Evolutionary conservation across 2,888 invertebrate species (phyloP).

Genomic region (Ecliptopera silaceata): DNA sequence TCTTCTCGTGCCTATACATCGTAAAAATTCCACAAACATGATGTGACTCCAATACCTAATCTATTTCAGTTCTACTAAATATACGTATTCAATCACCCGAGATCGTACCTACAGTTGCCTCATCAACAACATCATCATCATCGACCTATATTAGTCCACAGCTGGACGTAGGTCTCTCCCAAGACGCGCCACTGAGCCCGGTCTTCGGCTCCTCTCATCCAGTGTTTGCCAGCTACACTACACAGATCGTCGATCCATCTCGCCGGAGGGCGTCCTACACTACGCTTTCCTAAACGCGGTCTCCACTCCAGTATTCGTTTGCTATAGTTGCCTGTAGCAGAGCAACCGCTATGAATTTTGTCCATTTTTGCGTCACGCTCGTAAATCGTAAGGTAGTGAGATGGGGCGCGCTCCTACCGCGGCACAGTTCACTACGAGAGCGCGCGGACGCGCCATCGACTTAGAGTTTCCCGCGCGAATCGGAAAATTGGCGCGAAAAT

Average conservation of each 20-base stretch:
- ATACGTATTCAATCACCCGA: constrained; percentile 20
- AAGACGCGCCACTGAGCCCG: too few species aligned
- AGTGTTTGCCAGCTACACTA: too few species aligned
- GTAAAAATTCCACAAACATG: constrained; percentile 25
- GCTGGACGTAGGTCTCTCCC: too few species aligned
- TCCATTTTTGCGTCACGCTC: constrained; percentile 74
- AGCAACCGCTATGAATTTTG: constrained; percentile 54
- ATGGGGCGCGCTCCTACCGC: constrained; percentile 55
- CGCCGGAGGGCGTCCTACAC: too few species aligned
- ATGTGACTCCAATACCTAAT: constrained; percentile 22
- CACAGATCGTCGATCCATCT: too few species aligned
- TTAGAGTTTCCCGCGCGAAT: constrained; percentile 59
- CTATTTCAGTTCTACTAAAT: constrained; percentile 23
- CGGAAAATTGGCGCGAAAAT: constrained; percentile 82
- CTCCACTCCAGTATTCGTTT: too few species aligned
- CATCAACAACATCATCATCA: too few species aligned
- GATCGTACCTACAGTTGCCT: constrained; percentile 9
- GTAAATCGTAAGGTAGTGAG: constrained; percentile 71
- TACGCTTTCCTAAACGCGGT: too few species aligned
- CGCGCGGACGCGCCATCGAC: constrained; percentile 65
- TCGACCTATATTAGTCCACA: too few species aligned
- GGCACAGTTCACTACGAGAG: constrained; percentile 69
- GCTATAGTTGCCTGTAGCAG: constrained; percentile 27
- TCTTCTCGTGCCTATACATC: constrained; percentile 13
- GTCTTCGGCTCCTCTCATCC: too few species aligned